Percentiles rank a stretch among this genome's conserved stretches.
These are phyloP conservation scores for Troides aeacus DNA, from an alignment of 2,888 invertebrate genomes.

Conservation along the genomic window DNA sequence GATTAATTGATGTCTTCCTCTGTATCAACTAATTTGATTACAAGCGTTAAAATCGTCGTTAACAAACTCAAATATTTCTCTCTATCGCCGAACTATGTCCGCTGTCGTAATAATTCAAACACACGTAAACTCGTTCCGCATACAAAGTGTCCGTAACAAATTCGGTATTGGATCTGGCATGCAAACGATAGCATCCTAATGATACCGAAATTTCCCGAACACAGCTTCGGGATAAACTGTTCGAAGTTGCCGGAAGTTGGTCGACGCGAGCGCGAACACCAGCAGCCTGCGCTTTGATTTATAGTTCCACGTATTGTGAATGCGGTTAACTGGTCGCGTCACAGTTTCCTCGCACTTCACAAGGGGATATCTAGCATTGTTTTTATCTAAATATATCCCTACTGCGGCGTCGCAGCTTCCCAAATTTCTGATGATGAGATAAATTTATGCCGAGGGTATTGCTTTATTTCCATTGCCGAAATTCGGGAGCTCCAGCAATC, in stretches of 20 bases:
- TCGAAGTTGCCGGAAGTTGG: constrained; percentile 21
- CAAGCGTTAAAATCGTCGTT: too few relatives aligned
- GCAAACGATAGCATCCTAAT: constrained; percentile 20
- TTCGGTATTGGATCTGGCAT: constrained; percentile 24
- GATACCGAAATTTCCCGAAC: constrained; percentile 24
- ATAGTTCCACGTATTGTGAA: constrained; percentile 30
- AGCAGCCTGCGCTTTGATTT: constrained; percentile 36
- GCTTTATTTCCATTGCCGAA: too few relatives aligned
- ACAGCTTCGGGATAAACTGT: constrained; percentile 20
- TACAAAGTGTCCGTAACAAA: constrained; percentile 18
- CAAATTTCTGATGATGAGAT: too few relatives aligned
- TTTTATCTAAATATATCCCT: neutral
- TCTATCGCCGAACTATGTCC: too few relatives aligned
- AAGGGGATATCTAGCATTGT: neutral
- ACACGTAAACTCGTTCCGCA: neutral
- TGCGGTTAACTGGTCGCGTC: constrained; percentile 9
- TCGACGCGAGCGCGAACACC: constrained; percentile 29
- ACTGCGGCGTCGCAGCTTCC: too few relatives aligned
- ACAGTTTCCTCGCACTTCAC: neutral
- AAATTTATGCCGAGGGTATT: too few relatives aligned
- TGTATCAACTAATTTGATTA: too few relatives aligned
- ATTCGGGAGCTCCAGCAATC: too few relatives aligned
- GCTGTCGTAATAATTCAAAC: neutral
- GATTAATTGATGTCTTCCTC: too few relatives aligned
- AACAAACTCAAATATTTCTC: too few relatives aligned